Percentiles rank a stretch among this genome's conserved stretches.
Evolutionary conservation across 2,797 vertebrate genomes (phyloP).

Genomic region (Dermochelys coriacea): DNA sequence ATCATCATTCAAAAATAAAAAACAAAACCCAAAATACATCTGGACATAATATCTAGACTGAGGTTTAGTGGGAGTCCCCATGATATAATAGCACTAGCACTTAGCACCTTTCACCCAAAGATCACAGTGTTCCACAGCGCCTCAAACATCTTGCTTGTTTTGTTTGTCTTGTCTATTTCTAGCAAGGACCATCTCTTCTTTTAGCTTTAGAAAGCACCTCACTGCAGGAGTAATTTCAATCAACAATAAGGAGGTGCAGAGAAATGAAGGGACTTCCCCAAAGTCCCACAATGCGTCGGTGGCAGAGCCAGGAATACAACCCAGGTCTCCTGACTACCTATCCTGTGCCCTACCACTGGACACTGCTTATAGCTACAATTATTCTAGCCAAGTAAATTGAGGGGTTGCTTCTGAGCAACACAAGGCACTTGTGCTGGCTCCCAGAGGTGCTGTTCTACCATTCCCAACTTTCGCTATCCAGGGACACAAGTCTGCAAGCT

Average conservation of each 20-base stretch:
- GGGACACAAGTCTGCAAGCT: neutral
- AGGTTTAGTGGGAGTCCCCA: neutral
- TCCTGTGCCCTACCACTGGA: fast-evolving
- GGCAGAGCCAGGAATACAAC: neutral
- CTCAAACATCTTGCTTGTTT: neutral
- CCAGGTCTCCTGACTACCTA: too few species aligned
- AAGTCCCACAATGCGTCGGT: neutral
- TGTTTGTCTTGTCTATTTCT: neutral
- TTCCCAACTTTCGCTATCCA: neutral
- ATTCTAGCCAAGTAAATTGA: neutral
- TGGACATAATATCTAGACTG: neutral
- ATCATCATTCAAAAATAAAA: neutral
- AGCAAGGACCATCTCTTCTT: neutral
- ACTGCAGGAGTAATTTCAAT: neutral
- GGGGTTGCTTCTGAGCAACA: neutral
- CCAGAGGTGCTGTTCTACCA: neutral
- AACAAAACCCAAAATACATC: neutral
- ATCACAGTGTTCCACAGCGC: neutral
- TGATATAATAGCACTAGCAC: neutral
- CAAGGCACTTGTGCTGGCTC: neutral
- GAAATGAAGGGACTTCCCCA: neutral
- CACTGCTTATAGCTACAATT: neutral
- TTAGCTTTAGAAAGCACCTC: neutral
- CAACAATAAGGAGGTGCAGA: neutral
- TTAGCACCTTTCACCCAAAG: neutral